Percentiles rank a stretch among this genome's conserved stretches.
Evolutionary conservation across 2,797 vertebrate species (phyloP).

Genomic region (Brotula barbata): DNA sequence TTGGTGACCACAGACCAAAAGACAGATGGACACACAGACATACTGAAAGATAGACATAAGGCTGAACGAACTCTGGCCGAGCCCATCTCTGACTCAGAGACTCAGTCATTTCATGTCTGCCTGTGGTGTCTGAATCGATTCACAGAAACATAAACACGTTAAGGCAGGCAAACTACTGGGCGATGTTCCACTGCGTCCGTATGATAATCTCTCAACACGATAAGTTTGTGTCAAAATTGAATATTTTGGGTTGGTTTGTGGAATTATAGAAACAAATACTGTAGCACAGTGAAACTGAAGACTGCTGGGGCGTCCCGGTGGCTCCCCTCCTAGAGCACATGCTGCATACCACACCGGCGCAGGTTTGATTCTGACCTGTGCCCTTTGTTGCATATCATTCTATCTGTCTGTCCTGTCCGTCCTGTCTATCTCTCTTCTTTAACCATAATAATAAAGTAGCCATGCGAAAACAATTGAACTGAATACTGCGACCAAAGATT

Average conservation of each 20-base stretch:
- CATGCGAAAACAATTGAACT: too few relatives aligned
- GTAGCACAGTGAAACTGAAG: slow-evolving; percentile 13
- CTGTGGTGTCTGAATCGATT: slow-evolving; percentile 61
- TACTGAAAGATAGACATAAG: slow-evolving; percentile 19
- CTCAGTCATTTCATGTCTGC: slow-evolving; percentile 49
- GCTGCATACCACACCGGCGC: too few relatives aligned
- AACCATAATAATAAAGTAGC: too few relatives aligned
- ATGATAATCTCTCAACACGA: slow-evolving; percentile 48
- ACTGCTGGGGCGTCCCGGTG: too few relatives aligned
- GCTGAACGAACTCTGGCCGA: slow-evolving; percentile 7
- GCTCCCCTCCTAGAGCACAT: too few relatives aligned
- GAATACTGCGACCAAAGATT: too few relatives aligned
- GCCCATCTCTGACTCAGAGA: slow-evolving; percentile 48
- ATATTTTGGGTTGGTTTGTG: slow-evolving; percentile 43
- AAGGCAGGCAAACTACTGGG: slow-evolving; percentile 47
- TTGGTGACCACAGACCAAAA: slow-evolving; percentile 35
- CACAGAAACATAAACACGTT: slow-evolving; percentile 62
- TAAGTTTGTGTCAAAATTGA: slow-evolving; percentile 48
- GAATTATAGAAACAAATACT: slow-evolving; percentile 34
- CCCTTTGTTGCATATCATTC: too few relatives aligned
- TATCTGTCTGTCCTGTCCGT: too few relatives aligned
- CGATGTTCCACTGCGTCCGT: slow-evolving; percentile 48
- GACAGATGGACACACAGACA: slow-evolving; percentile 28
- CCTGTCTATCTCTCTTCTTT: too few relatives aligned
- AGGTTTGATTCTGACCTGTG: too few relatives aligned